Evolutionary conservation across 2,797 vertebrate genomes (phyloP), one percentile per base, ranked within the genome.

Genomic region (Echeneis naucrates): DNA sequence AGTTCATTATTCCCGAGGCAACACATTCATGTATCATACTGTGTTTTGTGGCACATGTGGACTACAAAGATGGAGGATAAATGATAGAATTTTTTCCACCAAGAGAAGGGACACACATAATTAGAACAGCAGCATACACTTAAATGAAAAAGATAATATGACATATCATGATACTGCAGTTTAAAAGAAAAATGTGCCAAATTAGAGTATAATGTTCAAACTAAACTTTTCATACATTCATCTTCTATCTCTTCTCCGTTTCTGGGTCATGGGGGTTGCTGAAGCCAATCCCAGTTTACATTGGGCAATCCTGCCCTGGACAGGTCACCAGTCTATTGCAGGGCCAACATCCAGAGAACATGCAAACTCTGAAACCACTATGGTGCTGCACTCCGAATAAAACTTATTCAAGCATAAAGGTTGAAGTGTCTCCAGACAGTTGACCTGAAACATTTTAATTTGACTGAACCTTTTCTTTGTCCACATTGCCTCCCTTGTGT

Each of bases 351-450:
- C n/a, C n/a, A n/a, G n/a, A n/a, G n/a, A n/a, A n/a, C n/a, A n/a
- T n/a, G n/a, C n/a, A n/a, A n/a, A n/a, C n/a, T n/a, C n/a, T n/a
- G n/a, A n/a, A n/a, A n/a, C n/a, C n/a, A n/a, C n/a, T n/a, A n/a
- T n/a, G n/a, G n/a, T n/a, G n/a, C n/a, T n/a, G n/a, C n/a, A n/a
- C n/a, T n/a, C n/a, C n/a, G n/a, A n/a, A 52, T 60, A 26, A 74
- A 48, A 52, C 32, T 52, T 54, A 35, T 66, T 69, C 64, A 58
- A 45, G 26, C 45, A 33, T 27, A 54, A 73, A 73, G 68, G 66
- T 72, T 67, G 56, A 58, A 47, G n/a, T 58, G 55, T 70, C 52
- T 33, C 61, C 59, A 69, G 66, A 63, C 53, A 68, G 38, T 47
- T 54, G 26, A 54, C 40, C 27, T 61, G 38, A 65, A 68, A 65